Evolutionary conservation across 2,888 invertebrate species (phyloP), one percentile per base, ranked within the genome.

Genomic region (Microchrysa polita): DNA sequence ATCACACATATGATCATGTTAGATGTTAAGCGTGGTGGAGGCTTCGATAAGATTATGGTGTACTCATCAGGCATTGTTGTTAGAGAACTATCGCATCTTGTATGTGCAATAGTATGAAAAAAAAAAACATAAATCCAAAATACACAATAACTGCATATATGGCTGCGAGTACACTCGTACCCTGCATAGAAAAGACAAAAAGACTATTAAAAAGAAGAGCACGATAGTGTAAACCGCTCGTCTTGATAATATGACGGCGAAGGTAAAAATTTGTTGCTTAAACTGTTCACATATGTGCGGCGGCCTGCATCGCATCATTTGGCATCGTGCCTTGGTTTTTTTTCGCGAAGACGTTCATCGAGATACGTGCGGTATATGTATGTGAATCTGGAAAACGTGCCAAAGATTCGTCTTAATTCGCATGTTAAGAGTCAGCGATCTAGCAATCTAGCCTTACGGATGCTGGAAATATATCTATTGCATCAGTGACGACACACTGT

Each of bases 171-270:
- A 34, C 27, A 34, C n/a, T n/a, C 27, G 27, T 34, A 34, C 27
- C 2, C 4, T 34, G 7, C 7, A 34, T 14, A 5, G 22, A 14
- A 18, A 57, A 23, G 23, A 53, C 59, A 72, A 72, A 72, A 72
- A 40, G 48, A 20, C 72, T 2, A 72, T 16, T 20, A 48, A 59
- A 60, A 72, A 72, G 23, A 22, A 23, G 72, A 59, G 72, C 72
- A 72, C 72, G 72, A 72, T 72, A 57, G 59, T 14, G 27, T 27
- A 61, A 40, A n/a, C n/a, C n/a, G 61, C 20, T 27, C 16, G 34
- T 53, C 40, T 48, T 55, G 59, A 71, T n/a, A n/a, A n/a, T 71
- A 72, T 59, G 72, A 72, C 16, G 72, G 69, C 55, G 69, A 69
- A 69, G 69, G 69, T 69, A 69, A 69, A n/a, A 69, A 69, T 57